A percentile compares a stretch with the other conserved stretches of the same genome.
Conservation (phyloP, 2,888 invertebrate genomes). For the Cosmorhoe ocellata region DNA sequence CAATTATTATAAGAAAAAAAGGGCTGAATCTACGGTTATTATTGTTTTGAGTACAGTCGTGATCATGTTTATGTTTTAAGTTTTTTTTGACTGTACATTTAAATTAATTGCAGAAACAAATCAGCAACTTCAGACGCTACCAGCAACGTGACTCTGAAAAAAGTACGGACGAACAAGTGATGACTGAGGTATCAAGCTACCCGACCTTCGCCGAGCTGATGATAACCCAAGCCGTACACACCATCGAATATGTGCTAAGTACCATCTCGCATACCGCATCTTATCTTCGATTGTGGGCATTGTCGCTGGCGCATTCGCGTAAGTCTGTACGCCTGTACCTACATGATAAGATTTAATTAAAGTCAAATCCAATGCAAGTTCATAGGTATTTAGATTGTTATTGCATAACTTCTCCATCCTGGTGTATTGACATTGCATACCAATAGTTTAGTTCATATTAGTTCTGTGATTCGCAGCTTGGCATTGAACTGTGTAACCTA, state of each 20-base stretch:
- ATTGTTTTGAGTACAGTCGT: too few species aligned
- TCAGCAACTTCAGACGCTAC: slow-evolving; percentile 22
- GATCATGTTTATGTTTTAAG: too few species aligned
- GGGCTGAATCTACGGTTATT: slow-evolving; percentile 36
- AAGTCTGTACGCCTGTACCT: too few species aligned
- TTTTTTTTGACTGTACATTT: too few species aligned
- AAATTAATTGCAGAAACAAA: slow-evolving; percentile 32
- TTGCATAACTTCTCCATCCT: too few species aligned
- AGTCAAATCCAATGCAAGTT: too few species aligned
- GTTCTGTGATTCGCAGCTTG: too few species aligned
- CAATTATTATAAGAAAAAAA: slow-evolving; percentile 39
- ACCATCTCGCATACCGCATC: slow-evolving; percentile 95
- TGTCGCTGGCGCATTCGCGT: slow-evolving; percentile 94
- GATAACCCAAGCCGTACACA: slow-evolving; percentile 92
- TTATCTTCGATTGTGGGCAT: slow-evolving; percentile 94
- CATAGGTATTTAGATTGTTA: too few species aligned
- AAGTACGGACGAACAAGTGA: slow-evolving; percentile 5
- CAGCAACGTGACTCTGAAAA: slow-evolving; percentile 31
- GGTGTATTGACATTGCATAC: too few species aligned
- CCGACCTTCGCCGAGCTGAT: slow-evolving; percentile 85
- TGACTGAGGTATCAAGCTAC: slow-evolving; percentile 5
- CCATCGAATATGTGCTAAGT: slow-evolving; percentile 93
- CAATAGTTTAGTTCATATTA: too few species aligned
- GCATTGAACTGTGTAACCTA: too few species aligned
- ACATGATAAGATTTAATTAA: too few species aligned